Conservation (phyloP, 2,888 invertebrate species). For the Torymus texanus region DNA sequence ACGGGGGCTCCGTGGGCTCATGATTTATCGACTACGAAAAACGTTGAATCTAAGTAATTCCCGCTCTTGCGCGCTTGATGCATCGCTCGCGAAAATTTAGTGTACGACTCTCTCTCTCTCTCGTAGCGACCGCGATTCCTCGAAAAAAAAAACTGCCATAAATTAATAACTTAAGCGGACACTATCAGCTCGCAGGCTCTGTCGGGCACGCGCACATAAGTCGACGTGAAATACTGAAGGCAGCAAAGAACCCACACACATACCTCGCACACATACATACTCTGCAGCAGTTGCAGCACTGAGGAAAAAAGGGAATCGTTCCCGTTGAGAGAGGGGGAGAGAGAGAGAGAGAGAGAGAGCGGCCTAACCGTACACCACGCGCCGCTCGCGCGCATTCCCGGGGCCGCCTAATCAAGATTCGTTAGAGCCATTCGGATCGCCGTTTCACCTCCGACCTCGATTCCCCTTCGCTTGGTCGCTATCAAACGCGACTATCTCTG, state of each 20-base stretch:
- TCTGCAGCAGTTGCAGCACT: background rate
- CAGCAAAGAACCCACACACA: background rate
- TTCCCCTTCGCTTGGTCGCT: slow-evolving; percentile 12
- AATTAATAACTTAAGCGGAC: slow-evolving; percentile 52
- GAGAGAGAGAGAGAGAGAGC: slow-evolving; percentile 1
- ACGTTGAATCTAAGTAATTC: too few species aligned
- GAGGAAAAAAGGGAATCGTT: slow-evolving; percentile 18
- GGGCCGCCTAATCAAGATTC: slow-evolving; percentile 45
- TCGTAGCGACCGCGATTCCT: background rate
- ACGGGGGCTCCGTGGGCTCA: too few species aligned
- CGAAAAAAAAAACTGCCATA: slow-evolving; percentile 25
- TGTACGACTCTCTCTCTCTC: background rate
- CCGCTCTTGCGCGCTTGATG: too few species aligned
- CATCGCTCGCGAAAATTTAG: slow-evolving; percentile 13
- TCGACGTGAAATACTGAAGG: slow-evolving; percentile 32
- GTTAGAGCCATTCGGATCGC: slow-evolving; percentile 40
- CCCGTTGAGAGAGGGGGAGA: slow-evolving; percentile 16
- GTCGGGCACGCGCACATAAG: background rate
- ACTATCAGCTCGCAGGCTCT: slow-evolving; percentile 14
- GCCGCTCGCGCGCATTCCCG: background rate
- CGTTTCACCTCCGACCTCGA: slow-evolving; percentile 53
- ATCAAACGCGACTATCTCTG: slow-evolving; percentile 40
- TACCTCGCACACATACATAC: too few species aligned
- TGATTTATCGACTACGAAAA: too few species aligned
- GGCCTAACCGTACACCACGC: slow-evolving; percentile 39